Conservation (phyloP, 2,113 vertebrate species). For the Myocastor coypus region DNA sequence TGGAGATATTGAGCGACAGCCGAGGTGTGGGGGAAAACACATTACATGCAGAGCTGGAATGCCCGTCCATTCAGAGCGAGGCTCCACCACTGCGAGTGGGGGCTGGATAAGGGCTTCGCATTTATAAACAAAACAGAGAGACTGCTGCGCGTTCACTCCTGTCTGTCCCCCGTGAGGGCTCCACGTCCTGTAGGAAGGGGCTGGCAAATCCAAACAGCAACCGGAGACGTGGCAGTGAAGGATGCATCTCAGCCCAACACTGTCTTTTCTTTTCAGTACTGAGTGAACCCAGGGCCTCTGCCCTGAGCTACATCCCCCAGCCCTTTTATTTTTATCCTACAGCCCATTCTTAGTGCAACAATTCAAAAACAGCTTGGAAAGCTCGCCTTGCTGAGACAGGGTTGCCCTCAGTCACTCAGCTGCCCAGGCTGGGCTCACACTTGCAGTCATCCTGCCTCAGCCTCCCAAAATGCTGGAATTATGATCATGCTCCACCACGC, state of each 20-base stretch:
- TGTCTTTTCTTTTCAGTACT: neutral
- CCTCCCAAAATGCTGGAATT: neutral
- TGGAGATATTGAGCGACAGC: conserved; percentile 8
- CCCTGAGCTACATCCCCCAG: neutral
- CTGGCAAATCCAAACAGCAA: neutral
- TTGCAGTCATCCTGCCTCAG: neutral
- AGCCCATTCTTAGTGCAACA: too few species aligned
- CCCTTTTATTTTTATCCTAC: neutral
- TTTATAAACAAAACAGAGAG: neutral
- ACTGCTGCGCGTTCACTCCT: neutral
- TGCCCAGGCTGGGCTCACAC: neutral
- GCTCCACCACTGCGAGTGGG: neutral
- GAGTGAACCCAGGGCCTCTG: neutral
- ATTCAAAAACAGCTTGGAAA: too few species aligned
- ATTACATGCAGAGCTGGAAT: neutral
- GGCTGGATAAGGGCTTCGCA: neutral
- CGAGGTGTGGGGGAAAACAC: neutral
- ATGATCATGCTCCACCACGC: neutral
- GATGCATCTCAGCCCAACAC: neutral
- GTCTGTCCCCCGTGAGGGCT: neutral
- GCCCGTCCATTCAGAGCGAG: neutral
- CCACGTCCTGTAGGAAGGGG: neutral
- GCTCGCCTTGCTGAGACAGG: neutral
- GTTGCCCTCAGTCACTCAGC: neutral
- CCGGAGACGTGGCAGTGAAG: neutral